Percentiles rank a stretch among this genome's conserved stretches.
Evolutionary conservation across 2,888 invertebrate genomes (phyloP).

Genomic region (Parascotia fuliginaria): DNA sequence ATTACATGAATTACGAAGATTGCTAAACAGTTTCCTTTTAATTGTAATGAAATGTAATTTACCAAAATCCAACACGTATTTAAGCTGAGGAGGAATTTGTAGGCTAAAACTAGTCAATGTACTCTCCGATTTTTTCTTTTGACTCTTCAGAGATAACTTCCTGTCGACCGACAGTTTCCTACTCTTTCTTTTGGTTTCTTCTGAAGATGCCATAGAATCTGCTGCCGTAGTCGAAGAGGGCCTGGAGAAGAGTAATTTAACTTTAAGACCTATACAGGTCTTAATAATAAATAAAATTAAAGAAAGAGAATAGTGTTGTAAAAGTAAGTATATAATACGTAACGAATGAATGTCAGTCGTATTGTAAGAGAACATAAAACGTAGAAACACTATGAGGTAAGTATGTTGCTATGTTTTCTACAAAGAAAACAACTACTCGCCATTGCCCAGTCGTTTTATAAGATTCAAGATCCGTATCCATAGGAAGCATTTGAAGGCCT

Average conservation of each 20-base stretch:
- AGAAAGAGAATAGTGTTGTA: too few species aligned
- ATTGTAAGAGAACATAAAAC: too few species aligned
- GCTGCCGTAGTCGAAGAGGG: conserved; percentile 20
- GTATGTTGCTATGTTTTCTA: too few species aligned
- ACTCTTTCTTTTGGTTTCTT: conserved; percentile 62
- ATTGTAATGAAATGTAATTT: conserved; percentile 12
- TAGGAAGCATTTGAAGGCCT: conserved; percentile 76
- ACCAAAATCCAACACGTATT: conserved; percentile 78
- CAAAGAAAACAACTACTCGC: too few species aligned
- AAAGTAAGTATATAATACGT: too few species aligned
- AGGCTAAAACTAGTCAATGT: background rate
- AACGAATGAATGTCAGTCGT: too few species aligned
- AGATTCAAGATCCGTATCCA: conserved; percentile 69
- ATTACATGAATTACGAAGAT: too few species aligned
- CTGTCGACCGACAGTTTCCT: conserved; percentile 16
- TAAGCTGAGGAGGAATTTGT: conserved; percentile 53
- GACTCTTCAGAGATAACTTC: background rate
- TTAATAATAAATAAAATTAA: too few species aligned
- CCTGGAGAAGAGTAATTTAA: too few species aligned
- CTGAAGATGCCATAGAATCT: conserved; percentile 58
- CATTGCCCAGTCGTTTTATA: conserved; percentile 56
- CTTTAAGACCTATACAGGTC: too few species aligned
- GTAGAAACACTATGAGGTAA: too few species aligned
- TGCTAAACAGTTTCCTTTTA: background rate
- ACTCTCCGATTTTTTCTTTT: conserved; percentile 50